Percentiles rank a stretch among this genome's conserved stretches.
phyloP scores from a whole-genome alignment of 2,888 invertebrate genomes.

The Pseudolycoriella hygida region DNA sequence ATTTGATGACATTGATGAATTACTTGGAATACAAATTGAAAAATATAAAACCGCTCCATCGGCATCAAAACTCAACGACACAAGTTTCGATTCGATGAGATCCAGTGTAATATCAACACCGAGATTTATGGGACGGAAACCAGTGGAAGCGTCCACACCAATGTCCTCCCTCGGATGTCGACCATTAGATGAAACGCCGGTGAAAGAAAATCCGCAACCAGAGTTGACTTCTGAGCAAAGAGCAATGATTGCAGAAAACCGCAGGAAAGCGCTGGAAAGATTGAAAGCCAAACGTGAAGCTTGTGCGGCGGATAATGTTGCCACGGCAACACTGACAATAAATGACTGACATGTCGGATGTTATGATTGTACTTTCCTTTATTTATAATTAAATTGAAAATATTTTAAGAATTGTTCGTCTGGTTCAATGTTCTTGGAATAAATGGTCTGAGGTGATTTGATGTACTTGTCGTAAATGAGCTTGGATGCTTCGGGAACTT shows the following conservation, averaged over 20 bases:
- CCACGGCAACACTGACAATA: too few species aligned
- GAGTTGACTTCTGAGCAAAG: conserved; percentile 41
- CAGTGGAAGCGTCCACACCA: conserved; percentile 2
- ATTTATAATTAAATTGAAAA: too few species aligned
- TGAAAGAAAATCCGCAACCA: conserved; percentile 11
- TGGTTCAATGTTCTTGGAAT: neutral
- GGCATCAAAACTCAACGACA: neutral
- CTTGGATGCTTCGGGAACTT: conserved; percentile 19
- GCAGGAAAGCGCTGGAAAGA: conserved; percentile 43
- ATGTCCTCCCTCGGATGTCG: neutral
- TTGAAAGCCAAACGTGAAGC: conserved; percentile 34
- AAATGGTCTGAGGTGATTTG: conserved; percentile 14
- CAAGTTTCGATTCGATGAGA: conserved; percentile 4
- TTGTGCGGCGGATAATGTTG: conserved; percentile 4
- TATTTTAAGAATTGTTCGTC: too few species aligned
- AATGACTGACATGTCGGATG: too few species aligned
- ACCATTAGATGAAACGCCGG: neutral
- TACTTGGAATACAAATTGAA: conserved; percentile 43
- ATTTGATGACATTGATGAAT: conserved; percentile 44
- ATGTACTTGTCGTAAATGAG: conserved; percentile 24
- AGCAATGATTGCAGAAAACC: conserved; percentile 49
- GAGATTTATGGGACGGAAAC: conserved; percentile 1
- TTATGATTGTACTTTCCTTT: too few species aligned
- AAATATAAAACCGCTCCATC: conserved; percentile 2
- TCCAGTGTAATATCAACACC: conserved; percentile 2